Evolutionary conservation across 2,113 vertebrate species (phyloP).

Genomic region (Petrocephalus microphthalmus): DNA sequence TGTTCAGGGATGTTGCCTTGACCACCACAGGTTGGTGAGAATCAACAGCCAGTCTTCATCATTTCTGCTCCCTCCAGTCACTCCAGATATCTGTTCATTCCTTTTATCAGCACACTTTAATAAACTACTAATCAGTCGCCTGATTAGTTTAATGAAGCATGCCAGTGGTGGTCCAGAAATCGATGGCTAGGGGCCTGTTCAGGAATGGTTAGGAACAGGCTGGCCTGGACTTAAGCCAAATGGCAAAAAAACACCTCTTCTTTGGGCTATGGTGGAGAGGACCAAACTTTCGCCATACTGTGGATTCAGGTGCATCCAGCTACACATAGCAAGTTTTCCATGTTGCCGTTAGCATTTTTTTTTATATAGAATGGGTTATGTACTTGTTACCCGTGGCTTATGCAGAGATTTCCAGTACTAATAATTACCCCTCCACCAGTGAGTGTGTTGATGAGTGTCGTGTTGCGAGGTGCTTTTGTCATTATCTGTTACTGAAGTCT

Average conservation of each 20-base stretch:
- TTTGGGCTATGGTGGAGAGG: background rate
- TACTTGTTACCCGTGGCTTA: conserved; percentile 10
- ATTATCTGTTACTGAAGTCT: conserved; percentile 19
- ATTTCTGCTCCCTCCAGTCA: background rate
- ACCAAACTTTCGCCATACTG: background rate
- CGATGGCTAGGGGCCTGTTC: background rate
- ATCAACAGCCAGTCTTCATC: background rate
- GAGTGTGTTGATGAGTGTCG: conserved; percentile 39
- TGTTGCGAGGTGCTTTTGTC: conserved; percentile 35
- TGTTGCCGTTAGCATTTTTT: conserved; percentile 10
- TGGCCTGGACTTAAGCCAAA: background rate
- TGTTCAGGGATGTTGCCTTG: background rate
- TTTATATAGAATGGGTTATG: conserved; percentile 9
- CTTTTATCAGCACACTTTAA: background rate
- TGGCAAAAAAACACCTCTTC: background rate
- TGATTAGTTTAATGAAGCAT: background rate
- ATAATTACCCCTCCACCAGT: conserved; percentile 27
- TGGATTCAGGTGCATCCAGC: background rate
- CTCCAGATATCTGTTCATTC: background rate
- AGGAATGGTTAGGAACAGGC: background rate
- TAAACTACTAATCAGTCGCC: background rate
- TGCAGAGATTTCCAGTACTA: conserved; percentile 28
- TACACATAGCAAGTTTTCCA: background rate
- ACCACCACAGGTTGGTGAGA: background rate
- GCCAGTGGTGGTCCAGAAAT: background rate